Evolutionary conservation across 2,113 vertebrate genomes (phyloP), one percentile per base, ranked within the genome.

Genomic region (Taxidea taxus): DNA sequence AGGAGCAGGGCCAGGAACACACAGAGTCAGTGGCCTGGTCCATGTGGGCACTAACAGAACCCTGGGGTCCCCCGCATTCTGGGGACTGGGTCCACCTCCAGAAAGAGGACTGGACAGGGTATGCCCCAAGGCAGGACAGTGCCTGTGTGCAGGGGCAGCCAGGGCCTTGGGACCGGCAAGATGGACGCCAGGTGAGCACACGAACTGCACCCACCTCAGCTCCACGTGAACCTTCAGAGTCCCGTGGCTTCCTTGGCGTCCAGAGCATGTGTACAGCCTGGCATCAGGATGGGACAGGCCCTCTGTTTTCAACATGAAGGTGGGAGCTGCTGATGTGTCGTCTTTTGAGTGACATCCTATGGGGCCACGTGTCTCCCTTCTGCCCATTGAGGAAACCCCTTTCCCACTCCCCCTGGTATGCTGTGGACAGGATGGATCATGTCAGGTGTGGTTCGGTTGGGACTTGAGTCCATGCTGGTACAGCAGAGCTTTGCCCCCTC

Each of bases 401-500:
- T 39, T 11, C n/a, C 78, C 0, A 0, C 51, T 44, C 6, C 25
- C 62, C 7, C 0, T 11, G 1, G 60, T 44, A 23, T 34, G 49
- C 37, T 7, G 0, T n/a, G 18, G 93, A 2, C 1, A 39, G 62
- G 56, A 47, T 1, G 58, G 58, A 4, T 60, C 58, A 11, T 27
- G 58, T 25, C 25, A 60, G 25, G 58, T 9, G 23, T 27, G 58
- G 58, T 27, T 60, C 25, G 23, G 58, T 27, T 60, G 51, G 75
- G 18, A 75, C 62, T 84, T 95, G 27, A 39, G 87, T 95, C 94
- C 9, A 2, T 4, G 31, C 92, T 78, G 87, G 93, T n/a, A 91
- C 97, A 87, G 1, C 37, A 95, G 97, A 97, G 97, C 85, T 91
- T 96, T 91, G 2, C 4, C 25, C 10, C 58, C 96, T 39, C 16